Base-by-base conservation (phyloP, 1,140 invertebrate genomes). In the Leptestheria dahalacensis region DNA sequence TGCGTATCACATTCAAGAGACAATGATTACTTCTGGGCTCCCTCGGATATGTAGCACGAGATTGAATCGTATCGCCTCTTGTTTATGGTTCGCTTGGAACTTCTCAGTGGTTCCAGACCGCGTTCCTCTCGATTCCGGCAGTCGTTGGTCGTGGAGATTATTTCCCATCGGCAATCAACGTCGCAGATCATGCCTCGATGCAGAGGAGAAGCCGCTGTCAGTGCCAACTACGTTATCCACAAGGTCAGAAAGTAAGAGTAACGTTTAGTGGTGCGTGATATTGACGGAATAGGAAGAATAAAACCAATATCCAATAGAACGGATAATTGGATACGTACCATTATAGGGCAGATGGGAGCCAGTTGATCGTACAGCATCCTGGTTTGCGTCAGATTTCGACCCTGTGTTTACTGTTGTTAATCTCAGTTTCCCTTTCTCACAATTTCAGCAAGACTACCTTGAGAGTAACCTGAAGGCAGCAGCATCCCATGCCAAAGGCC, bases 401-500 rank as follows among this genome's bases (percentile, higher is more conserved):
- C 94, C 76, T 96, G 88, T 6, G 33, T 67, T 65, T 55, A n/a
- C n/a, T n/a, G n/a, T n/a, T n/a, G n/a, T n/a, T n/a, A n/a, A n/a
- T n/a, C n/a, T n/a, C n/a, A n/a, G n/a, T n/a, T n/a, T n/a, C n/a
- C n/a, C n/a, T n/a, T n/a, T n/a, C n/a, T n/a, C n/a, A n/a, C n/a
- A n/a, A n/a, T n/a, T n/a, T n/a, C n/a, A n/a, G n/a, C n/a, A n/a
- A n/a, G n/a, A n/a, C 28, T 65, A 67, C 70, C 65, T 76, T 73
- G 72, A 94, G 95, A 28, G 91, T 94, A 23, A 95, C 76, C 72
- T 99, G 96, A 6, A 99, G 76, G 71, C 96, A 99, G 68, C 89
- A 97, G 70, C 91, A 95, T 28, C 96, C 95, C 97, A 98, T 99
- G 41, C 96, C 97, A 73, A 99, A 99, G 26, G 92, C 95, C 94